These are phyloP conservation scores for Anastrepha obliqua DNA, from an alignment of 1,140 invertebrate genomes.

Conservation along the genomic window DNA sequence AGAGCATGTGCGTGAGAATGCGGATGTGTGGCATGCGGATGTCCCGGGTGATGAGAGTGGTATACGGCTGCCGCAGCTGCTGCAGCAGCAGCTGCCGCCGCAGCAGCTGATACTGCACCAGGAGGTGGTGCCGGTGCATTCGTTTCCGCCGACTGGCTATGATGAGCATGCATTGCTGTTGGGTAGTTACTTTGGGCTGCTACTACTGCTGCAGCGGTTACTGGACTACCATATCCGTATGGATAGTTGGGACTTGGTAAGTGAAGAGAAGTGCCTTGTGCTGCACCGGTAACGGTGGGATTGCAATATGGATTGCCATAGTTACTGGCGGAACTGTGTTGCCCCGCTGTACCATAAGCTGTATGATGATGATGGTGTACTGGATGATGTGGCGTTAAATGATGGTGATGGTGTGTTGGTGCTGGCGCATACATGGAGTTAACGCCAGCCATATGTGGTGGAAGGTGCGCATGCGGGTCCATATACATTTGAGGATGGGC, in stretches of 20 bases:
- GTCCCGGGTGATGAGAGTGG: conserved; percentile 59
- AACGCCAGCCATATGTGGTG: conserved; percentile 61
- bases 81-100: not conserved
- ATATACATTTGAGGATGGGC: conserved; percentile 65
- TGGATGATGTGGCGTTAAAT: conserved; percentile 36
- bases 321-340: conserved; percentile 53
- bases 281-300: not conserved
- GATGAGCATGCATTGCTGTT: conserved; percentile 60
- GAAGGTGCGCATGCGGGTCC: conserved; percentile 63
- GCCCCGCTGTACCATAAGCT: conserved; percentile 27
- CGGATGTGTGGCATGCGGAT: conserved; percentile 56
- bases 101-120: conserved; percentile 26
- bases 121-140: conserved; percentile 53
- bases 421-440: conserved; percentile 64
- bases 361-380: conserved; percentile 57
- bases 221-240: conserved; percentile 56
- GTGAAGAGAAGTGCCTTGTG: conserved; percentile 62
- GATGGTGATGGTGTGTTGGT: conserved; percentile 58
- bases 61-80: conserved; percentile 39
- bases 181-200: conserved; percentile 63
- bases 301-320: conserved; percentile 47
- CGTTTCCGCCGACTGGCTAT: not conserved
- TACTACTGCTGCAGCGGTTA: conserved; percentile 62
- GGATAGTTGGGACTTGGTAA: conserved; percentile 72
- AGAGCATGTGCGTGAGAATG: conserved; percentile 65